Evolutionary conservation across 2,888 invertebrate genomes (phyloP).

Genomic region (Drosophila nr. perissopoda): DNA sequence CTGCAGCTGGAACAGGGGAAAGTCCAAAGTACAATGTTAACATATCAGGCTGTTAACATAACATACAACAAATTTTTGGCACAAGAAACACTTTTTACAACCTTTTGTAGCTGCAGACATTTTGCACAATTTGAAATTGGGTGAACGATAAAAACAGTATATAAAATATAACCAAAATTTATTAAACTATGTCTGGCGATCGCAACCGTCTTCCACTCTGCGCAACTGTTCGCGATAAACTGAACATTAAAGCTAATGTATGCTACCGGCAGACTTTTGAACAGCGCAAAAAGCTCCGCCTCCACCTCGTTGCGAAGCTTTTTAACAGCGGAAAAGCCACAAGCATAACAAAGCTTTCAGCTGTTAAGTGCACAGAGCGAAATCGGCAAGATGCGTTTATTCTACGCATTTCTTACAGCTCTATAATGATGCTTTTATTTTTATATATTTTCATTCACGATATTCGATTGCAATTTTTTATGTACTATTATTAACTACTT

Average conservation of each 20-base stretch:
- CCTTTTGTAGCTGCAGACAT: conserved; percentile 83
- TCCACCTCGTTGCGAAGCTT: conserved; percentile 36
- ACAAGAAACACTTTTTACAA: conserved; percentile 8
- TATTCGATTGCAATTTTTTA: background rate
- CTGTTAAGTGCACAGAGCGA: conserved; percentile 43
- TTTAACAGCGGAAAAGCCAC: conserved; percentile 14
- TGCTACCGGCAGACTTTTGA: conserved; percentile 49
- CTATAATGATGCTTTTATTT: background rate
- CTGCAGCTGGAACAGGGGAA: conserved; percentile 56
- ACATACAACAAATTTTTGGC: background rate
- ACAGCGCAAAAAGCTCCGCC: conserved; percentile 41
- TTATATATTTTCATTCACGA: background rate
- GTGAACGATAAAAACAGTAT: conserved; percentile 1
- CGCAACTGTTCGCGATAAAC: conserved; percentile 32
- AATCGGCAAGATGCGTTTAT: background rate
- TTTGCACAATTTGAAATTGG: conserved; percentile 31
- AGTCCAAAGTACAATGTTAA: conserved; percentile 72
- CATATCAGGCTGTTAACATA: conserved; percentile 3
- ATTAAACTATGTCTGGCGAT: background rate
- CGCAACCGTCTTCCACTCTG: background rate
- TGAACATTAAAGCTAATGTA: conserved; percentile 31
- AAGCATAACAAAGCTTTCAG: conserved; percentile 38
- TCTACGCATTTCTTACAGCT: background rate
- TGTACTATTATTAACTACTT: background rate
- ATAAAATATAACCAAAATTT: conserved; percentile 18